Conservation (phyloP, 2,888 invertebrate genomes). For the Nipponacmea schrenckii region DNA sequence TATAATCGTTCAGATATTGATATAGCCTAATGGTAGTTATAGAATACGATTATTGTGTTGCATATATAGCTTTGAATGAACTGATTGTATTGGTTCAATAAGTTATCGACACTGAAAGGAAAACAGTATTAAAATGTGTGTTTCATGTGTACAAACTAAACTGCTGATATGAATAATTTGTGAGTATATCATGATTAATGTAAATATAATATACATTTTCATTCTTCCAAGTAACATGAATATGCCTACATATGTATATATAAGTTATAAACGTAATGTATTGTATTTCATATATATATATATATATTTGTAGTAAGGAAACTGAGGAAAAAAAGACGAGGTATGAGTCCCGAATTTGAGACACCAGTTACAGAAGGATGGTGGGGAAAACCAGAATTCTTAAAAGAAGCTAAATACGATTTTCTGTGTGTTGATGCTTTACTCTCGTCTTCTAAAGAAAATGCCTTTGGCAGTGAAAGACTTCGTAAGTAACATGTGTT, state of each 20-base stretch:
- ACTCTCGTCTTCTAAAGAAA: conserved; percentile 47
- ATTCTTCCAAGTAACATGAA: too few relatives aligned
- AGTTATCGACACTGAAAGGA: neutral
- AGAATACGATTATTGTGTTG: too few relatives aligned
- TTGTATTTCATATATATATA: neutral
- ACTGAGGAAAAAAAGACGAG: conserved; percentile 26
- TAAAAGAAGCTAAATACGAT: conserved; percentile 59
- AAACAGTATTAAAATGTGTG: neutral
- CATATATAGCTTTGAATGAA: neutral
- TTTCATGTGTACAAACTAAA: too few relatives aligned
- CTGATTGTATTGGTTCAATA: neutral
- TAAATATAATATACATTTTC: too few relatives aligned
- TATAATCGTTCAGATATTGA: too few relatives aligned
- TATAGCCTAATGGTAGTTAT: too few relatives aligned
- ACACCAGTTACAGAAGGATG: conserved; percentile 53
- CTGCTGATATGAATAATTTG: too few relatives aligned
- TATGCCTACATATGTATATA: too few relatives aligned
- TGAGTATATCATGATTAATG: too few relatives aligned
- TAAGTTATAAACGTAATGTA: too few relatives aligned
- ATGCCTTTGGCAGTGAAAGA: conserved; percentile 31
- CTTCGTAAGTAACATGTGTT: conserved; percentile 38
- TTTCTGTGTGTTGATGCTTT: conserved; percentile 57
- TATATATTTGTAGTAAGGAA: conserved; percentile 27
- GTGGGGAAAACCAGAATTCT: conserved; percentile 58
- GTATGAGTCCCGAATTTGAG: conserved; percentile 23